Evolutionary conservation across 2,113 vertebrate genomes (phyloP).

Genomic region (Chloroceryle aenea): DNA sequence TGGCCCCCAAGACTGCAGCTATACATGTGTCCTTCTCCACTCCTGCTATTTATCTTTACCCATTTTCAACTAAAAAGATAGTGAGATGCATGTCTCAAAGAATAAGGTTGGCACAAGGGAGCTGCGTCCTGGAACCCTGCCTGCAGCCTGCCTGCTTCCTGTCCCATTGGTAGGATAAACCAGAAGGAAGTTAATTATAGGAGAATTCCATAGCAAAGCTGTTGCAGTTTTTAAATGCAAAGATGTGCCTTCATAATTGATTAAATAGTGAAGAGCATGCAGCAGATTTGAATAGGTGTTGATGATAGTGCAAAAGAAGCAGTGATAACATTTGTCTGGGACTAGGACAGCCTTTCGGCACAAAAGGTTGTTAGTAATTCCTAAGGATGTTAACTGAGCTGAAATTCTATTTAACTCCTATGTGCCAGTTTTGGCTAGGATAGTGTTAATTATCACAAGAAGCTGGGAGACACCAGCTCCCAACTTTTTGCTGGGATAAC

Average conservation of each 20-base stretch:
- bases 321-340: not conserved
- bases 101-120: not conserved
- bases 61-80: not conserved
- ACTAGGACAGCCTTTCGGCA: not conserved
- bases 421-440: not conserved
- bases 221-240: not conserved
- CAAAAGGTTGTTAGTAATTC: not conserved
- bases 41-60: not conserved
- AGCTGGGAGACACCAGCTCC: not conserved
- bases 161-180: not conserved
- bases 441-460: not conserved
- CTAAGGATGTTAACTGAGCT: not conserved
- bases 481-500: not conserved
- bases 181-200: not conserved
- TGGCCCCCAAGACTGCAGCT: not conserved
- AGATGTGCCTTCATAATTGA: not conserved
- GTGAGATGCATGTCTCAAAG: not conserved
- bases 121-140: not conserved
- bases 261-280: not conserved
- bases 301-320: not conserved
- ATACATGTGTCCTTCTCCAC: not conserved
- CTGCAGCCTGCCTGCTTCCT: not conserved
- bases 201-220: not conserved
- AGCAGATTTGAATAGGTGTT: not conserved
- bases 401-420: not conserved